Base-by-base conservation (phyloP, 2,888 invertebrate genomes). In the Limnephilus marmoratus region DNA sequence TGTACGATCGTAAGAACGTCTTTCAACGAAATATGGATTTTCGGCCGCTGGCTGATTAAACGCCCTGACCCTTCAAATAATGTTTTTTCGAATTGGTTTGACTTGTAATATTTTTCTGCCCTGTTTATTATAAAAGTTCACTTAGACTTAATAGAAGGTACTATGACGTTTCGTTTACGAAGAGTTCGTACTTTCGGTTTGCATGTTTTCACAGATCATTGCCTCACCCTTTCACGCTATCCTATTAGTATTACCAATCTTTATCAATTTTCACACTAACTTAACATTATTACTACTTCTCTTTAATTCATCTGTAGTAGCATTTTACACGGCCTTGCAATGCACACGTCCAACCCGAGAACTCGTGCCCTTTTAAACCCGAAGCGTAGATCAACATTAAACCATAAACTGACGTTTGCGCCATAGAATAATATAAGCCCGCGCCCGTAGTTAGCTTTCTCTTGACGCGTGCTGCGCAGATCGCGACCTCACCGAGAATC, bases 401-500 rank as follows among this genome's bases (percentile, higher is more conserved):
- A 24, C 18, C 68, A 24, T 68, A 24, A 68, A 68, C 68, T 68
- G 68, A 68, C 68, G 68, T 68, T 68, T 68, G n/a, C 68, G 24
- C 68, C 24, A 68, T 68, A 68, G 82, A 82, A 18, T 31, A 31
- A 31, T 82, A 29, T 15, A 34, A 34, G 82, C 29, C 31, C 31
- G 13, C 82, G 81, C 34, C 12, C 82, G 34, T 37, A 49, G 87
- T 12, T 68, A 4, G 87, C 87, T 87, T 87, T 87, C 87, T 87
- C 87, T 87, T 18, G 86, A 24, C 86, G 86, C 86, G 41, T 68
- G 68, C 68, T 68, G 68, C 34, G 15, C 82, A 82, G 82, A 82
- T 31, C 82, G 82, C 34, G 87, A 49, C 53, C 85, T 85, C 85
- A 41, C 18, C 41, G 68, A 34, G 87, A 68, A 87, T 87, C 87